Base-by-base conservation (phyloP, 2,113 vertebrate genomes). In the Caranx melampygus region DNA sequence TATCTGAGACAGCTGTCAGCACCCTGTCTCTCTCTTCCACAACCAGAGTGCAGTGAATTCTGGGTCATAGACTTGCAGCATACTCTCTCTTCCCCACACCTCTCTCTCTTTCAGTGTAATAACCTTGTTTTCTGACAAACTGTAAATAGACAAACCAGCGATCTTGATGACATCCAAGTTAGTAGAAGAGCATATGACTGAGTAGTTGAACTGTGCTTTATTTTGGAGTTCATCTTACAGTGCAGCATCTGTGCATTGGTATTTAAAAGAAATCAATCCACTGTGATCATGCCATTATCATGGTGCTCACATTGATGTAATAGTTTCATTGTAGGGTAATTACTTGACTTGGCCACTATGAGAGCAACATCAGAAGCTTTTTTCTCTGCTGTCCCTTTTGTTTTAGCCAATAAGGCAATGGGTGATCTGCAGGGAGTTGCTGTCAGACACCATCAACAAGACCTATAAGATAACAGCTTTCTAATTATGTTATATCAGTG, bases 401-500 rank as follows among this genome's bases (percentile, higher is more conserved):
- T 82, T 44, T 65, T 57, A 63, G 44, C 14, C 33, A 70, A 16
- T 16, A 7, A 66, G 49, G 21, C 20, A 11, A 59, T 65, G 31
- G 33, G 9, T 15, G 21, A 26, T 65, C 70, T 52, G 37, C 4
- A 3, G 60, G 42, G 66, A 74, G 21, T 74, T 34, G 72, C 55
- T 65, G 78, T 86, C 68, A 82, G 13, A 78, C 78, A 52, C 33
- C 14, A 76, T 70, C 21, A 79, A 26, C 1, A 60, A 55, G 26
- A 83, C 42, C 59, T 18, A 12, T n/a, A 40, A 31, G 10, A 79
- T 62, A 64, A 77, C 33, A 40, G 47, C 59, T 21, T 62, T 75
- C 8, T 85, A 69, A 85, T 80, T 64, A 81, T 72, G n/a, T 6
- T 60, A 72, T 82, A 57, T 70, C 42, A 31, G 1, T 75, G 40